Percentiles rank a stretch among this genome's conserved stretches.
phyloP scores from a whole-genome alignment of 2,888 invertebrate species.

The Hypomecis atomaria region DNA sequence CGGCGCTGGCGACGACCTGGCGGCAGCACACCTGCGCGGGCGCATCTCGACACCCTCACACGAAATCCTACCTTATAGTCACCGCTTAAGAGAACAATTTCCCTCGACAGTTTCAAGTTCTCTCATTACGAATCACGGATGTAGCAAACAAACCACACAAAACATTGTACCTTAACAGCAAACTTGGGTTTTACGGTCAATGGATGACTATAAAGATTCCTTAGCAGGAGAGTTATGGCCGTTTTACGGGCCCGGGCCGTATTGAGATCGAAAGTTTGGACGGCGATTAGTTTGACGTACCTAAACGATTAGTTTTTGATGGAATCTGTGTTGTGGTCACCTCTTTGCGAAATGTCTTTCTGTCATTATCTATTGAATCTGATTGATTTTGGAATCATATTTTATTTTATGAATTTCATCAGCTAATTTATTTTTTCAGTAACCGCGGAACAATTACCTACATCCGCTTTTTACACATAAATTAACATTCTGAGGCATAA shows the following conservation, averaged over 20 bases:
- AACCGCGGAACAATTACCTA: too few relatives aligned
- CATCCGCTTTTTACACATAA: too few relatives aligned
- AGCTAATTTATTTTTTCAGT: too few relatives aligned
- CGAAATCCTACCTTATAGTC: conserved; percentile 45
- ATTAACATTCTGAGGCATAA: too few relatives aligned
- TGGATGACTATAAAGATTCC: conserved; percentile 68
- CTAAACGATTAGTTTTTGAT: conserved; percentile 19
- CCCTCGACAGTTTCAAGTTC: conserved; percentile 42
- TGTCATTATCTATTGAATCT: too few relatives aligned
- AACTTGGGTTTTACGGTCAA: conserved; percentile 74
- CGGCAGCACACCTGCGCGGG: conserved; percentile 81
- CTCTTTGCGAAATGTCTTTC: too few relatives aligned
- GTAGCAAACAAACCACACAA: conserved; percentile 82
- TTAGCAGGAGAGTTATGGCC: conserved; percentile 61
- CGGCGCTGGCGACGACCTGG: conserved; percentile 75
- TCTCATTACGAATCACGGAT: conserved; percentile 83
- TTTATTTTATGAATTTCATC: too few relatives aligned
- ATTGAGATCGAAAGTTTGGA: conserved; percentile 45
- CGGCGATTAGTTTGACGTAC: neutral
- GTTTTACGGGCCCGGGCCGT: conserved; percentile 53
- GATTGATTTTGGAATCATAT: too few relatives aligned
- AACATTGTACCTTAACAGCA: conserved; percentile 78
- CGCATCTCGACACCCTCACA: conserved; percentile 63
- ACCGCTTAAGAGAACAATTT: conserved; percentile 34
- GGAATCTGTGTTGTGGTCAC: neutral